These are phyloP conservation scores for Hippocampus mohnikei DNA, from an alignment of 2,113 vertebrate genomes.

Conservation along the genomic window DNA sequence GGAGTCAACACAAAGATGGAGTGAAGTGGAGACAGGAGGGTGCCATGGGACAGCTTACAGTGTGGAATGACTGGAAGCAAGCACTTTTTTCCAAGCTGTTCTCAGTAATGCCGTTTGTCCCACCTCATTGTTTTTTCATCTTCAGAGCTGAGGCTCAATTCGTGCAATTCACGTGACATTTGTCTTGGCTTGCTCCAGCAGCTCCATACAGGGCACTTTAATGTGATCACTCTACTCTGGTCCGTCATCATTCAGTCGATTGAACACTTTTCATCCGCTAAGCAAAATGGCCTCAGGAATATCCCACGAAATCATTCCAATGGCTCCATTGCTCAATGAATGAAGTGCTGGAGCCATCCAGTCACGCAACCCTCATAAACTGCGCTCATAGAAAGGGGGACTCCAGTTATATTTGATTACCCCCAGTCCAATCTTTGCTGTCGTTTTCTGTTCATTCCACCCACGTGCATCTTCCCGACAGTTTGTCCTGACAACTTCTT, in stretches of 20 bases:
- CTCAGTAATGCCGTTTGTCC: constrained; percentile 48
- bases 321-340: not conserved
- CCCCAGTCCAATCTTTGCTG: constrained; percentile 20
- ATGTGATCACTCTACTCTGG: constrained; percentile 68
- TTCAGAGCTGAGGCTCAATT: constrained; percentile 69
- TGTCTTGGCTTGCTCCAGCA: constrained; percentile 75
- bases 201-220: constrained; percentile 80
- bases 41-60: constrained; percentile 30
- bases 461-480: constrained; percentile 20
- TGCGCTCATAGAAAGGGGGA: constrained; percentile 31
- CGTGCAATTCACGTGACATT: constrained; percentile 81
- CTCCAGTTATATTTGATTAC: constrained; percentile 26
- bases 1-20: constrained; percentile 30
- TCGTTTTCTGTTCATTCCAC: constrained; percentile 13
- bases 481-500: constrained; percentile 3
- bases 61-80: constrained; percentile 45
- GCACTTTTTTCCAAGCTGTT: constrained; percentile 27
- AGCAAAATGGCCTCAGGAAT: not conserved
- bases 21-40: constrained; percentile 28
- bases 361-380: constrained; percentile 26
- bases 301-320: constrained; percentile 8
- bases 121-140: constrained; percentile 53
- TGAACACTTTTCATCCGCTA: not conserved
- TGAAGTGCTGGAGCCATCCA: not conserved
- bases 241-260: constrained; percentile 45